phyloP scores from a whole-genome alignment of 1,140 invertebrate genomes.

The Drosophila ironensis region DNA sequence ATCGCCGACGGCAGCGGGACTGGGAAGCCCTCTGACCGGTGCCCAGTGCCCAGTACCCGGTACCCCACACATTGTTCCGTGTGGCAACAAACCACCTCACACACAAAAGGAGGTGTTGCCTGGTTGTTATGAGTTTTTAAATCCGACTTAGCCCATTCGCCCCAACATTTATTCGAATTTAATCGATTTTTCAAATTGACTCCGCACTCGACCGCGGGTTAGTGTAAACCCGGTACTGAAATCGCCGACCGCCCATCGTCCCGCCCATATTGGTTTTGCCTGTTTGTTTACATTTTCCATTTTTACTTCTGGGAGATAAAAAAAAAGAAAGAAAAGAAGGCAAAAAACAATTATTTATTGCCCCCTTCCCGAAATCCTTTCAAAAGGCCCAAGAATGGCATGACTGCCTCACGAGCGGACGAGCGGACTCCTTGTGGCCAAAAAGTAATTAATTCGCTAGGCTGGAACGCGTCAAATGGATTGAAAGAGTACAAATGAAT shows the following conservation, averaged over 20 bases:
- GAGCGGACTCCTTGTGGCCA: slow-evolving; percentile 9
- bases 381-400: not conserved
- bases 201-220: slow-evolving; percentile 26
- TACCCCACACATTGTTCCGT: slow-evolving; percentile 73
- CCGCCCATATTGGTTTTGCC: slow-evolving; percentile 66
- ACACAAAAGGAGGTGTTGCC: slow-evolving; percentile 71
- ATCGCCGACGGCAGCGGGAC: slow-evolving; percentile 64
- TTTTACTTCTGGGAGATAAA: slow-evolving; percentile 37
- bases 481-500: slow-evolving; percentile 31
- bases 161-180: slow-evolving; percentile 80
- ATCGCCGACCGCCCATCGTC: slow-evolving; percentile 63
- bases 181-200: slow-evolving; percentile 79
- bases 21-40: not conserved
- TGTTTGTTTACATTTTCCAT: slow-evolving; percentile 27
- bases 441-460: slow-evolving; percentile 35
- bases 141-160: slow-evolving; percentile 64
- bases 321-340: too few relatives aligned
- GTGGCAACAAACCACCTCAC: slow-evolving; percentile 50
- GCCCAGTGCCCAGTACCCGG: not conserved
- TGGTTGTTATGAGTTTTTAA: slow-evolving; percentile 79
- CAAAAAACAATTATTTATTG: slow-evolving; percentile 54
- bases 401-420: too few relatives aligned
- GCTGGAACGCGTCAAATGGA: slow-evolving; percentile 20
- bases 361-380: slow-evolving; percentile 23
- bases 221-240: slow-evolving; percentile 59